phyloP scores from a whole-genome alignment of 2,113 vertebrate genomes.

The Oryzias melastigma region DNA sequence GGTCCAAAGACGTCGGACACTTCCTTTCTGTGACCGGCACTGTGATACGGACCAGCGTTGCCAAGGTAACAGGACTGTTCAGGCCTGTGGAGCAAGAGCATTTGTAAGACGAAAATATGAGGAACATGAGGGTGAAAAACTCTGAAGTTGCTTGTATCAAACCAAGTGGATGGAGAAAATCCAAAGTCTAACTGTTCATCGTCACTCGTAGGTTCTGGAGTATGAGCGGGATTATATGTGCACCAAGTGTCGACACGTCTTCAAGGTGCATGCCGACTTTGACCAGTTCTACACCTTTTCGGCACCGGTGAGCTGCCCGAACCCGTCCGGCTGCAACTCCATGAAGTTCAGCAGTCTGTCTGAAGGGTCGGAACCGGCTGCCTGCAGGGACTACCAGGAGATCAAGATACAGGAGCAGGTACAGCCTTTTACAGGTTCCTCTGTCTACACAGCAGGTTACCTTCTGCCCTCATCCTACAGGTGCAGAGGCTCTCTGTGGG shows the following conservation, averaged over 20 bases:
- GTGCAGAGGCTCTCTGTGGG: slow-evolving; percentile 93
- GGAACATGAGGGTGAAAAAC: no score
- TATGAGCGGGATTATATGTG: slow-evolving; percentile 92
- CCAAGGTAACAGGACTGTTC: slow-evolving; percentile 75
- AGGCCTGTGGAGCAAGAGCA: no score
- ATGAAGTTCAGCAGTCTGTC: slow-evolving; percentile 88
- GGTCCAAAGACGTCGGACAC: slow-evolving; percentile 88
- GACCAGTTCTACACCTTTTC: slow-evolving; percentile 86
- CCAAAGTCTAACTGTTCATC: background rate
- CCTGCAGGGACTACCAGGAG: slow-evolving; percentile 94
- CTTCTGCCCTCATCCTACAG: slow-evolving; percentile 56
- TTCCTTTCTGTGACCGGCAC: slow-evolving; percentile 94
- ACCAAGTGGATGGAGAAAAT: no score
- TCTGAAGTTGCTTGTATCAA: no score
- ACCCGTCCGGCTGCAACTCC: slow-evolving; percentile 83
- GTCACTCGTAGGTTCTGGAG: slow-evolving; percentile 80
- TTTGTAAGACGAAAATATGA: no score
- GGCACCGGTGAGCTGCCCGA: slow-evolving; percentile 80
- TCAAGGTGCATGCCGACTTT: slow-evolving; percentile 83
- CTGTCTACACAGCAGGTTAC: no score
- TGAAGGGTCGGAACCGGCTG: slow-evolving; percentile 74
- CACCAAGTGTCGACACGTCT: slow-evolving; percentile 86
- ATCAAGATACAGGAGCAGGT: slow-evolving; percentile 99
- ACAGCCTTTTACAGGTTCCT: background rate
- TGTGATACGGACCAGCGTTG: slow-evolving; percentile 87